These are phyloP conservation scores for Athene noctua DNA, from an alignment of 2,113 vertebrate genomes.

Conservation along the genomic window DNA sequence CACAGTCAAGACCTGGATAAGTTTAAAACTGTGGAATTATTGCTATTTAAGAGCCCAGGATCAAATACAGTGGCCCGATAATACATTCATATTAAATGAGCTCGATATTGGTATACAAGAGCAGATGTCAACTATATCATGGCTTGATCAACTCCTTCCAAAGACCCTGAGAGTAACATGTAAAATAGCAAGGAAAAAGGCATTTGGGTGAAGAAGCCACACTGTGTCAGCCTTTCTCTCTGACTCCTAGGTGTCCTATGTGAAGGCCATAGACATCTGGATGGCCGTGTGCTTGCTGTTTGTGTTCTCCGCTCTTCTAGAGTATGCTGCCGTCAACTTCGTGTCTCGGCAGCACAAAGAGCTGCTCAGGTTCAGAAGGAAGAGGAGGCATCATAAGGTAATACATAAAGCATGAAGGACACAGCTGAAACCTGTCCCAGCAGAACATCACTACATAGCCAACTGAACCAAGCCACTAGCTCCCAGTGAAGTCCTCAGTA, in stretches of 20 bases:
- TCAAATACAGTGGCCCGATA: not conserved
- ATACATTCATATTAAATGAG: not conserved
- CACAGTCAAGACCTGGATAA: not conserved
- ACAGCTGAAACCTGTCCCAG: not conserved
- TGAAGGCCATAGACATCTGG: constrained; percentile 99
- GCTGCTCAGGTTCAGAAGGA: constrained; percentile 95
- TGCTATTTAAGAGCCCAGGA: not conserved
- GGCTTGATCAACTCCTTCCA: not conserved
- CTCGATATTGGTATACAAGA: not conserved
- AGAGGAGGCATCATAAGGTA: constrained; percentile 96
- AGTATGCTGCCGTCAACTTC: constrained; percentile 97
- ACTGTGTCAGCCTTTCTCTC: not conserved
- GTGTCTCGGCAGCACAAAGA: constrained; percentile 99
- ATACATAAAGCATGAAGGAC: constrained; percentile 39
- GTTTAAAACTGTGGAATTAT: not conserved
- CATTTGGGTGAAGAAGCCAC: not conserved
- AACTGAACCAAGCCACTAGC: not conserved
- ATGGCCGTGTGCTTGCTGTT: constrained; percentile 98
- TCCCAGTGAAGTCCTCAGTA: not conserved
- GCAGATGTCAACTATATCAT: not conserved
- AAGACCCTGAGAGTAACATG: not conserved
- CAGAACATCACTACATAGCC: not conserved
- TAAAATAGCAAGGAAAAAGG: not conserved
- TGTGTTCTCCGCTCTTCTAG: constrained; percentile 95
- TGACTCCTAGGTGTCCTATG: constrained; percentile 89